Conservation (phyloP, 2,113 vertebrate genomes). For the human region DNA sequence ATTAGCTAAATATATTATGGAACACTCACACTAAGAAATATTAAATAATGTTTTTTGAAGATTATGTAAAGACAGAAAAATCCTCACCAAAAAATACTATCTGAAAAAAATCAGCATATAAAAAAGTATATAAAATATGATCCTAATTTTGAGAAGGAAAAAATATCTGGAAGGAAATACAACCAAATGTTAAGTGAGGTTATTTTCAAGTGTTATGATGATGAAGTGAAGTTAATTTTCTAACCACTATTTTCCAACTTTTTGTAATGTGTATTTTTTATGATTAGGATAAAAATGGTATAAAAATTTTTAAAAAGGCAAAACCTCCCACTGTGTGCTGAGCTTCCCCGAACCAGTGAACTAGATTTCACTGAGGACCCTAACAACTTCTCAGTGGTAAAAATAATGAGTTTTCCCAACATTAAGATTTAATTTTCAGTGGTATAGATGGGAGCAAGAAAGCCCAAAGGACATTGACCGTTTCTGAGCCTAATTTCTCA, state of each 20-base stretch:
- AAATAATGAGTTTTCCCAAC: not conserved
- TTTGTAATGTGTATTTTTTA: not conserved
- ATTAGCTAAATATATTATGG: not conserved
- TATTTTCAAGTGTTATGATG: not conserved
- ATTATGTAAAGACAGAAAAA: not conserved
- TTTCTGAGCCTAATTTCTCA: constrained; percentile 1
- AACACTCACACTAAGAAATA: not conserved
- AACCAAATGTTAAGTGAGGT: not conserved
- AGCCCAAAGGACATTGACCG: not conserved
- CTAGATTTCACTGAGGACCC: not conserved
- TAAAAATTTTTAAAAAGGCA: not conserved
- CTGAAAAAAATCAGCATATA: not conserved
- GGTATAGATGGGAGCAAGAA: not conserved
- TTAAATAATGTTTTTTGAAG: not conserved
- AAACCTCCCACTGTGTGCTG: not conserved
- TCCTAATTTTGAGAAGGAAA: not conserved
- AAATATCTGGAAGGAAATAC: not conserved
- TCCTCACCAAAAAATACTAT: not conserved
- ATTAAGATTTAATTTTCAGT: constrained; percentile 56
- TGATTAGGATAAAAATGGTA: not conserved
- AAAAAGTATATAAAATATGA: not conserved
- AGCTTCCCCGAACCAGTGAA: not conserved
- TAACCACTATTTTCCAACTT: not conserved
- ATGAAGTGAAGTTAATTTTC: not conserved
- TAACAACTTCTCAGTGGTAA: not conserved